Base-by-base conservation (phyloP, 1,140 invertebrate species). In the Aradophagus sp. region DNA sequence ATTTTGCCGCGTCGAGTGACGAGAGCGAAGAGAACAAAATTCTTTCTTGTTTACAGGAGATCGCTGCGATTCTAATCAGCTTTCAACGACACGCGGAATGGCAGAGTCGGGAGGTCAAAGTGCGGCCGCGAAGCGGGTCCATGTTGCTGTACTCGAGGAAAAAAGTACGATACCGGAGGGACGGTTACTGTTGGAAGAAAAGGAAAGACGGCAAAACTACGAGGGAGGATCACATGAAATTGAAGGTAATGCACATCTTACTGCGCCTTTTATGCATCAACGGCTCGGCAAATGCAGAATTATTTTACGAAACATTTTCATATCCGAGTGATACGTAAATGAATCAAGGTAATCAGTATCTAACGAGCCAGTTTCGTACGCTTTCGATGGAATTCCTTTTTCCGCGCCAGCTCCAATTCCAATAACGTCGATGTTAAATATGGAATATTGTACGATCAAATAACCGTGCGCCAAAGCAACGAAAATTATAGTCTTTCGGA, bases 111-210 rank as follows among this genome's bases (percentile, higher is more conserved):
- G 96, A 98, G 88, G 95, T 98, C 70, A 96, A 95, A 89, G 97
- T 97, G 85, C 95, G 96, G 83, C 97, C 97, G 31, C 95, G 97
- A 86, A 98, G 95, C 86, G 97, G 97, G 58, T 98, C 97, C 8
- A 95, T 99, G 95, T 86, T 99, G 79, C 88, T 99, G 39, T 99
- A 98, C 88, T 97, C 94, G 76, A 89, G 97, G 36, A 98, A 98
- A 88, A 96, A 97, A 80, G 96, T 98, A 32, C 90, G 96, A 19
- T 99, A 98, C 87, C 90, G 97, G 82, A 90, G 96, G 41, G 97
- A 99, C 82, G 97, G 97, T 14, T 99, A 98, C 84, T 98, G 96
- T 85, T 99, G 97, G 97, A 99, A 98, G 88, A 98, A 98, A 78
- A 87, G 97, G 56, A 98, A 98, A 86, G 97, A 99, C 85, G 97